phyloP scores from a whole-genome alignment of 2,888 invertebrate genomes.

The Trisateles emortualis region DNA sequence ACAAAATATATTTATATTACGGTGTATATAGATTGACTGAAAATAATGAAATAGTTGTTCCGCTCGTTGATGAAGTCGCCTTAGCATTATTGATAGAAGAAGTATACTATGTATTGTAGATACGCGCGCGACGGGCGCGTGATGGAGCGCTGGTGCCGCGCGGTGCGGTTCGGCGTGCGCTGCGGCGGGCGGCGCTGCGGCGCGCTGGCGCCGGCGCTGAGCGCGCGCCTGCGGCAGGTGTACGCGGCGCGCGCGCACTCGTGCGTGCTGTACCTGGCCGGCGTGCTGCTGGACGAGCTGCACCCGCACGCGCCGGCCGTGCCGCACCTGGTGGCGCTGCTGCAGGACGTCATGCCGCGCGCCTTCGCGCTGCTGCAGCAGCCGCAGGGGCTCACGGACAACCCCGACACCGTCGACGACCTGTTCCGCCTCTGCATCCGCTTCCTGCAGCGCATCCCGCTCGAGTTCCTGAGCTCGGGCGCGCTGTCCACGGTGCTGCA shows the following conservation, averaged over 20 bases:
- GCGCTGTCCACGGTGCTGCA: slow-evolving; percentile 92
- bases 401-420: slow-evolving; percentile 99
- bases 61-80: no score
- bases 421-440: slow-evolving; percentile 95
- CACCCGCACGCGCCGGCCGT: slow-evolving; percentile 89
- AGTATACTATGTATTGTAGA: slow-evolving; percentile 49
- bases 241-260: slow-evolving; percentile 90
- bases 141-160: slow-evolving; percentile 97
- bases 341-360: slow-evolving; percentile 93
- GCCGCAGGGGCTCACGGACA: slow-evolving; percentile 93
- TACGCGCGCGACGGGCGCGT: slow-evolving; percentile 90
- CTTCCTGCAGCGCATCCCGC: slow-evolving; percentile 95
- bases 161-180: slow-evolving; percentile 95
- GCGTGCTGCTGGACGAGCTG: slow-evolving; percentile 94
- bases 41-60: no score
- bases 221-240: slow-evolving; percentile 89
- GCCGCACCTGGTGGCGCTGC: slow-evolving; percentile 92
- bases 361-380: slow-evolving; percentile 94
- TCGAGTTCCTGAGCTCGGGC: slow-evolving; percentile 92
- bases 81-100: no score
- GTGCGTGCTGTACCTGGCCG: slow-evolving; percentile 93
- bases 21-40: no score
- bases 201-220: slow-evolving; percentile 90
- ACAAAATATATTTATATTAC: no score
- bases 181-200: slow-evolving; percentile 93